Conservation (phyloP, 2,888 invertebrate genomes). For the Lordiphosa fenestrarum region DNA sequence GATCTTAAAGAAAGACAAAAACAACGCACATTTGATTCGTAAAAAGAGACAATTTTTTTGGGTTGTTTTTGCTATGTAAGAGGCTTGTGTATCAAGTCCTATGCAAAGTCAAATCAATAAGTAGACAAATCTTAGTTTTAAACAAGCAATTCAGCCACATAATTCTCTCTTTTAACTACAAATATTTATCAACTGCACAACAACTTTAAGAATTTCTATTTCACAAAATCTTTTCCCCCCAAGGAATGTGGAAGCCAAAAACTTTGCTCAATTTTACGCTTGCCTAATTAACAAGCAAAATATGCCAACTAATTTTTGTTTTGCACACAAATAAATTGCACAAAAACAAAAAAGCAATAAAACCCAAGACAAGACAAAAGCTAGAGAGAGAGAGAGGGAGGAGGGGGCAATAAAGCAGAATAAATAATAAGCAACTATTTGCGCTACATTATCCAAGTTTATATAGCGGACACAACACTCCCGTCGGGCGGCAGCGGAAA, state of each 20-base stretch:
- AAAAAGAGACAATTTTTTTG: too few species aligned
- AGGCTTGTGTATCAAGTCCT: too few species aligned
- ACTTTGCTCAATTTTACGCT: conserved; percentile 66
- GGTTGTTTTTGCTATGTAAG: too few species aligned
- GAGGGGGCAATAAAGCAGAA: conserved; percentile 57
- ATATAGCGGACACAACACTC: conserved; percentile 48
- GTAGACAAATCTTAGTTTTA: too few species aligned
- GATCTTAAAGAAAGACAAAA: too few species aligned
- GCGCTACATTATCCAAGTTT: conserved; percentile 75
- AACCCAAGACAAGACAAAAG: conserved; percentile 20
- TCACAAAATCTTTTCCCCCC: conserved; percentile 7
- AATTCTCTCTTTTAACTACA: too few species aligned
- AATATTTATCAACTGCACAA: conserved; percentile 2
- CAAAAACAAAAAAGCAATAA: conserved; percentile 45
- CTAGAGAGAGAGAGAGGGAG: not conserved
- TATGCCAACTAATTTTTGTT: conserved; percentile 68
- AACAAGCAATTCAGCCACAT: too few species aligned
- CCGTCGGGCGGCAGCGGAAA: conserved; percentile 1
- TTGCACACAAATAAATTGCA: conserved; percentile 56
- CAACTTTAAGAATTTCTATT: conserved; percentile 10
- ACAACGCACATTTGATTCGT: too few species aligned
- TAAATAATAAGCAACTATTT: conserved; percentile 74
- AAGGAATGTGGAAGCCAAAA: conserved; percentile 14
- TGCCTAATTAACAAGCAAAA: conserved; percentile 69
- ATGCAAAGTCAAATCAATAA: too few species aligned